Evolutionary conservation across 2,113 vertebrate genomes (phyloP).

Genomic region (Peromyscus californicus): DNA sequence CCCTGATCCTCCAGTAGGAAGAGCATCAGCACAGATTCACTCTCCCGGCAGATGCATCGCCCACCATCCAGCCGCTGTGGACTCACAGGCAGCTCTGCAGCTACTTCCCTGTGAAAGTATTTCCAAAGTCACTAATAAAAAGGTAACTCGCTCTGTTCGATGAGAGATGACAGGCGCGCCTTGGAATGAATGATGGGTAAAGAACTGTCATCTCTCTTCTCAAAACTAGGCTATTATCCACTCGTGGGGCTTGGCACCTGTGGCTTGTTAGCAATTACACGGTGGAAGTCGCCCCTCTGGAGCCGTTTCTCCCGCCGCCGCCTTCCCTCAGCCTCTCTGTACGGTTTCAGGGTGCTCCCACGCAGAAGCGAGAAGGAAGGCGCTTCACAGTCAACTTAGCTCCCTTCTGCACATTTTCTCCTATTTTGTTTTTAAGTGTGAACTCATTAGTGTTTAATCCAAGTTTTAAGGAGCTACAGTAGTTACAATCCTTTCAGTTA

Average conservation of each 20-base stretch:
- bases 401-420: not conserved
- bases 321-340: not conserved
- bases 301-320: not conserved
- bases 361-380: not conserved
- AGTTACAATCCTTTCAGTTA: not conserved
- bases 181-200: slow-evolving; percentile 77
- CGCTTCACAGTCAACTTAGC: slow-evolving; percentile 21
- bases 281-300: not conserved
- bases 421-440: not conserved
- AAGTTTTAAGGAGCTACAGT: not conserved
- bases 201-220: slow-evolving; percentile 77
- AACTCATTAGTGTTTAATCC: slow-evolving; percentile 28
- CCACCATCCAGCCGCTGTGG: not conserved
- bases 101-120: slow-evolving; percentile 49
- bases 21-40: not conserved
- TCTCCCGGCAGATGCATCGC: not conserved
- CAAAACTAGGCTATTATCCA: slow-evolving; percentile 41
- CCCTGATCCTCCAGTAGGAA: not conserved
- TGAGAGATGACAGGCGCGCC: slow-evolving; percentile 68
- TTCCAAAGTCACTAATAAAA: slow-evolving; percentile 81
- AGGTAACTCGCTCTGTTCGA: slow-evolving; percentile 53
- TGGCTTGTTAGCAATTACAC: slow-evolving; percentile 68
- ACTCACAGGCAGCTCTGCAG: slow-evolving; percentile 30
- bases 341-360: not conserved
- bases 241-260: slow-evolving; percentile 70